Evolutionary conservation across 1,140 invertebrate species (phyloP), one percentile per base, ranked within the genome.

Genomic region (Bombus breviceps): DNA sequence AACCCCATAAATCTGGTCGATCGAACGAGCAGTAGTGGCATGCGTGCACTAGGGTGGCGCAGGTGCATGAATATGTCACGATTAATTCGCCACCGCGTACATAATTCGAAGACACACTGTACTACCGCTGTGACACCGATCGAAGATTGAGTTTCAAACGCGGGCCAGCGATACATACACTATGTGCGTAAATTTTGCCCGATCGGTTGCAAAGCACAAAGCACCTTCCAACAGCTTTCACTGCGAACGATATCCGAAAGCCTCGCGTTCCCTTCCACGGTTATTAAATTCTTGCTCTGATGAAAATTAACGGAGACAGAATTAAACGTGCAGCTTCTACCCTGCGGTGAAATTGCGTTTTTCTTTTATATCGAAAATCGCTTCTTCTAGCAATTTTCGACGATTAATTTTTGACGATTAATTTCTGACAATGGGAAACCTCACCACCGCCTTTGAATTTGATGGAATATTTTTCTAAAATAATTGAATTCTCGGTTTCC

Each of bases 11-110:
- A 83, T 77, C 73, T 76, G 15, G 28, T 66, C 41, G 73, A 83
- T 83, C 81, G 72, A 66, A 12, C 32, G 3, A 18, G 3, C 32
- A 32, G 15, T 22, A 37, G 53, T 43, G 18, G 32, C 39, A 66
- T 25, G 25, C 25, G 47, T 47, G 28, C 28, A 25, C 39, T 18
- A 66, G 5, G 28, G 43, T 39, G 81, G 28, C 81, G 43, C 81
- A 83, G 81, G 59, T 77, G 73, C 73, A 41, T 39, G 73, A 77
- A 83, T 68, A 53, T 68, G 62, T 41, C 73, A 83, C 81, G 81
- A 64, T 41, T 83, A 83, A 83, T 83, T 76, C 81, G 80, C 80
- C 59, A 32, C 59, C 47, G 64, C 81, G 62, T 66, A 43, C 62
- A 64, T 77, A 77, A 83, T 82, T 75, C 57, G 81, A 82, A 82